Evolutionary conservation across 2,113 vertebrate genomes (phyloP).

Genomic region (Pollimyrus isidori): DNA sequence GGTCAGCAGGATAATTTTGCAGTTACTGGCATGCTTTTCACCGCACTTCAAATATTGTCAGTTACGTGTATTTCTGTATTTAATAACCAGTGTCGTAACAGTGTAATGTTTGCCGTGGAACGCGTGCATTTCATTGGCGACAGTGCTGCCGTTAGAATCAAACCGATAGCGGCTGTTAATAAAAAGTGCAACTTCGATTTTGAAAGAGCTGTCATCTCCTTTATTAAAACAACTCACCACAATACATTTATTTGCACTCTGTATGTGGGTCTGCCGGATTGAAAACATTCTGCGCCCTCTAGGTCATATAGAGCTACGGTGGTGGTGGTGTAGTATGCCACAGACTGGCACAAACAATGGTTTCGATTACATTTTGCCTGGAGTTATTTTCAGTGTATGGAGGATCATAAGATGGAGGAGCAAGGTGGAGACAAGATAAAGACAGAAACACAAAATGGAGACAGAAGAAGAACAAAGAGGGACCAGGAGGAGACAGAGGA

Average conservation of each 20-base stretch:
- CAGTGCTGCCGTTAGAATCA: background rate
- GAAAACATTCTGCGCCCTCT: background rate
- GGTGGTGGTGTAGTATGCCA: background rate
- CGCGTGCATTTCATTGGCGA: no score
- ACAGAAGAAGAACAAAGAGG: background rate
- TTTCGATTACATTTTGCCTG: background rate
- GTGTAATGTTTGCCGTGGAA: no score
- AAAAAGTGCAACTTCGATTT: background rate
- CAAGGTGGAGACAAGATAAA: background rate
- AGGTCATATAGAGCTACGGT: background rate
- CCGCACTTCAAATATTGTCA: background rate
- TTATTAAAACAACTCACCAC: background rate
- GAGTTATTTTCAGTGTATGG: background rate
- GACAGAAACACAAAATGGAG: background rate
- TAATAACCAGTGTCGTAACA: background rate
- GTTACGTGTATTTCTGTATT: background rate
- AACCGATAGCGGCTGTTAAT: background rate
- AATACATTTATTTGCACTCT: background rate
- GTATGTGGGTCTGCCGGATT: background rate
- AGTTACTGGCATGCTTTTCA: background rate
- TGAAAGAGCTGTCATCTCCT: background rate
- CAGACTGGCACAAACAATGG: background rate
- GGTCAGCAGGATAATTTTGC: background rate
- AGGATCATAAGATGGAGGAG: background rate
- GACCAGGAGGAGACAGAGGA: background rate